Evolutionary conservation across 2,797 vertebrate species (phyloP).

Genomic region (Cryptoblepharus egeriae): DNA sequence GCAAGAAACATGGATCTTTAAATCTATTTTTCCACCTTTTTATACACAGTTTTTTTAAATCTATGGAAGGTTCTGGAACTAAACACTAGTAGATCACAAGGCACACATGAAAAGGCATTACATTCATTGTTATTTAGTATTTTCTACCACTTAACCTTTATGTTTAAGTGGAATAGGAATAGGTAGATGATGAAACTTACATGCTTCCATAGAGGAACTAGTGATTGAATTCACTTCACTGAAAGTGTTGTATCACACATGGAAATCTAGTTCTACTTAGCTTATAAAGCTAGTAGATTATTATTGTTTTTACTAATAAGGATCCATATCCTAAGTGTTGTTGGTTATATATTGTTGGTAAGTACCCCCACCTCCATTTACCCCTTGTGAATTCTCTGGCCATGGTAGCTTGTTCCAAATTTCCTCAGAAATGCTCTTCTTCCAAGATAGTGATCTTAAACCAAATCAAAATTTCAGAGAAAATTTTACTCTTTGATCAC

Average conservation of each 20-base stretch:
- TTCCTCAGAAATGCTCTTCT: no score
- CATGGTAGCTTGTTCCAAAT: no score
- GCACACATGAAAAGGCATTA: not conserved
- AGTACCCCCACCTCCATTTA: no score
- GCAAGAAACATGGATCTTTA: no score
- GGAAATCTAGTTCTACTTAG: constrained; percentile 34
- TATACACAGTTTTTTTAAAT: no score
- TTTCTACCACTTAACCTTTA: not conserved
- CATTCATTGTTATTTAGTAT: not conserved
- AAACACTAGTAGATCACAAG: no score
- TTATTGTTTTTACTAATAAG: constrained; percentile 53
- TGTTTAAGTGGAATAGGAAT: accelerated
- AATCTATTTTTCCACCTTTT: no score
- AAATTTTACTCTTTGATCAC: no score
- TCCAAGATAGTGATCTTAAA: no score
- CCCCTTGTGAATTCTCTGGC: no score
- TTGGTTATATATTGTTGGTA: not conserved
- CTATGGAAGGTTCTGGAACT: no score
- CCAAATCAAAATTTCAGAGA: no score
- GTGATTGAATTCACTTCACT: constrained; percentile 31
- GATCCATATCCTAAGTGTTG: not conserved
- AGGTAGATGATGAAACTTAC: constrained; percentile 17
- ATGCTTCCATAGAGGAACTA: constrained; percentile 34
- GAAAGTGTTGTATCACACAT: constrained; percentile 32
- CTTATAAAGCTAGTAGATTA: constrained; percentile 6